Evolutionary conservation across 1,140 invertebrate species (phyloP).

Genomic region (Coptotermes formosanus): DNA sequence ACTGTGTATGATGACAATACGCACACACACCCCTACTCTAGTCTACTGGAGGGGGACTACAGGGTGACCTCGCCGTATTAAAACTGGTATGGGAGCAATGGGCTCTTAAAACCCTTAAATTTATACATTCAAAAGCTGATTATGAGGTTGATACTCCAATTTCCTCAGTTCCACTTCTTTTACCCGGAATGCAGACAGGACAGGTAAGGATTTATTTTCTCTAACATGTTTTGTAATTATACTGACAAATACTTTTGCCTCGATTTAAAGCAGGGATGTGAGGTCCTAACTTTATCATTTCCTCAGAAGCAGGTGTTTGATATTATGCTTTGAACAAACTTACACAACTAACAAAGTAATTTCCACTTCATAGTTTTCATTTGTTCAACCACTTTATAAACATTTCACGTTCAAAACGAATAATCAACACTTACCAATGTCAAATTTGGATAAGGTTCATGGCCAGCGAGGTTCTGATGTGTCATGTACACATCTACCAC

Average conservation of each 20-base stretch:
- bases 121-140: slow-evolving; percentile 17
- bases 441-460: not conserved
- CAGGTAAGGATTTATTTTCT: not conserved
- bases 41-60: not conserved
- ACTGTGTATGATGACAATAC: not conserved
- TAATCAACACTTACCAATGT: not conserved
- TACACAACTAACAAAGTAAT: slow-evolving; percentile 3
- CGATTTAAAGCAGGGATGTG: not conserved
- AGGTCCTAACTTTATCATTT: not conserved
- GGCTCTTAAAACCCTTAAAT: not conserved
- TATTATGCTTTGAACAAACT: slow-evolving; percentile 15
- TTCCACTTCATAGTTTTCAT: not conserved
- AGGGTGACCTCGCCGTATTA: not conserved
- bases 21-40: slow-evolving; percentile 13
- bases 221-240: not conserved
- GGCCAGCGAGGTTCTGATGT: not conserved
- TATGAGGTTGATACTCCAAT: not conserved
- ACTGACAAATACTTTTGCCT: no score
- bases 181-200: not conserved
- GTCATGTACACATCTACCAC: not conserved
- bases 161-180: not conserved
- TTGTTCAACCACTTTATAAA: not conserved
- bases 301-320: slow-evolving; percentile 10
- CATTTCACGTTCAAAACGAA: not conserved
- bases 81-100: not conserved